phyloP scores from a whole-genome alignment of 2,113 vertebrate species.

The Catharus bicknelli region DNA sequence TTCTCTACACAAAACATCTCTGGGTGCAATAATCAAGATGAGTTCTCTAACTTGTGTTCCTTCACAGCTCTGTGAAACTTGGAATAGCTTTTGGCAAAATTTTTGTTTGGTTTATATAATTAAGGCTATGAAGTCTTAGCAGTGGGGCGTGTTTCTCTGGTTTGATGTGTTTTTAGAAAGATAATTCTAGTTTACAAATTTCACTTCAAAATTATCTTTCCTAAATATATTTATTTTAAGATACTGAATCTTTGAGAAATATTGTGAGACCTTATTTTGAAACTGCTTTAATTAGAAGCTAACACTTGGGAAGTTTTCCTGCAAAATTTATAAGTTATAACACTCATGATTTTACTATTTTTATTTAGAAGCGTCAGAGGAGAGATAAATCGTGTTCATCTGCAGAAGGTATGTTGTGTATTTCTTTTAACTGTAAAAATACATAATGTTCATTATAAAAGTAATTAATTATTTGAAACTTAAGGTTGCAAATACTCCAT shows the following conservation, averaged over 20 bases:
- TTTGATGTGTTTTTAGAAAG: neutral
- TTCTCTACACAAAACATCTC: neutral
- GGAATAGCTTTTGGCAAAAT: neutral
- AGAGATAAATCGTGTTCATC: conserved; percentile 80
- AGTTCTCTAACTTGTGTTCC: neutral
- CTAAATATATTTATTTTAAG: neutral
- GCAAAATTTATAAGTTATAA: neutral
- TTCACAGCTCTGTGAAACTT: neutral
- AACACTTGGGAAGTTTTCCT: neutral
- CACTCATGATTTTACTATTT: conserved; percentile 19
- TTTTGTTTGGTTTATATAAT: neutral
- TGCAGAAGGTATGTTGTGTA: conserved; percentile 76
- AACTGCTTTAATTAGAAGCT: neutral
- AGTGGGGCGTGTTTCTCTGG: neutral
- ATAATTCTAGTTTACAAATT: neutral
- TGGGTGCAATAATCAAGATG: neutral
- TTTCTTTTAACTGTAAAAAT: neutral
- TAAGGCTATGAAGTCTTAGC: neutral
- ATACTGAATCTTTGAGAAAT: neutral
- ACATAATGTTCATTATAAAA: neutral
- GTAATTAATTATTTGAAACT: neutral
- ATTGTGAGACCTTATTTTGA: neutral
- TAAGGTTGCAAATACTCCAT: neutral
- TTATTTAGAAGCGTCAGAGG: conserved; percentile 84
- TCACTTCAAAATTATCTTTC: neutral